Conservation (phyloP, 2,797 vertebrate species). For the Euphonia xanthogaster region DNA sequence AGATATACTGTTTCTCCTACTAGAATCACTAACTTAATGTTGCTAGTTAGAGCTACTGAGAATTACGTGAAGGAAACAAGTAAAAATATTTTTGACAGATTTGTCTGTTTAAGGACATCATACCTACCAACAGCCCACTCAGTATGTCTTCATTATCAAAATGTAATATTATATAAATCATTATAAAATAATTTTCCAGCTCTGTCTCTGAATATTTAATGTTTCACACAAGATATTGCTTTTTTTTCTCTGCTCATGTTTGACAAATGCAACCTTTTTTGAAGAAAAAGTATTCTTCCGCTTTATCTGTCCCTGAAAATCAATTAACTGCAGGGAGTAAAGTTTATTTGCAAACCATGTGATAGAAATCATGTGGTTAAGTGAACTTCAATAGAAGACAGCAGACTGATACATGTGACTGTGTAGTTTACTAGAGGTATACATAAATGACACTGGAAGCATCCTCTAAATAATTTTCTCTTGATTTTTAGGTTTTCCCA, state of each 20-base stretch:
- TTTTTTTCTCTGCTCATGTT: neutral
- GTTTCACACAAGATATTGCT: neutral
- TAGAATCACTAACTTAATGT: neutral
- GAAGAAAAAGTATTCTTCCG: neutral
- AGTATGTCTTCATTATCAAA: neutral
- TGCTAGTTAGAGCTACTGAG: neutral
- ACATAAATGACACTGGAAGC: neutral
- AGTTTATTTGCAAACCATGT: neutral
- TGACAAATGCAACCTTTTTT: neutral
- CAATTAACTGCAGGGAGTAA: neutral
- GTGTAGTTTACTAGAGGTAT: rapidly evolving
- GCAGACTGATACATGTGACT: neutral
- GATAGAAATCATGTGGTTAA: neutral
- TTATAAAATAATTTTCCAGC: neutral
- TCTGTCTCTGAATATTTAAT: neutral
- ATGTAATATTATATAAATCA: neutral
- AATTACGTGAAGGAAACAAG: neutral
- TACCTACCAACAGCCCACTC: neutral
- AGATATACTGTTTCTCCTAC: neutral
- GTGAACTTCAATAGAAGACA: neutral
- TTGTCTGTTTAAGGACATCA: neutral
- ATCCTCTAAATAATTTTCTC: neutral
- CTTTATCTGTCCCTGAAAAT: neutral
- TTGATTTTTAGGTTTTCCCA: neutral
- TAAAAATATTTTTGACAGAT: neutral